phyloP scores from a whole-genome alignment of 2,113 vertebrate species.

The Haliaeetus leucogaster region DNA sequence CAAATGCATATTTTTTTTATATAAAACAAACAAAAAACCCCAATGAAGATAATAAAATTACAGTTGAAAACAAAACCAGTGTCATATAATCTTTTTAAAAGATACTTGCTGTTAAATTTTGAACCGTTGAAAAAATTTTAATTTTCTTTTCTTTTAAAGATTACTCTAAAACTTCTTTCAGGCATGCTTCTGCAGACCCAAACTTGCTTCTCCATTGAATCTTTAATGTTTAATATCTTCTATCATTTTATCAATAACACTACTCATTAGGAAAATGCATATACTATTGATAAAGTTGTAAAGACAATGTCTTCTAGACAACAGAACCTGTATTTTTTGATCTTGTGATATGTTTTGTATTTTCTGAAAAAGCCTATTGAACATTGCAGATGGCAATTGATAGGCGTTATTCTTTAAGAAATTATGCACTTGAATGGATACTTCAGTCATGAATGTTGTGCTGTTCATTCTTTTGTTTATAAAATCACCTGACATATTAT shows the following conservation, averaged over 20 bases:
- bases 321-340: not conserved
- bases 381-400: not conserved
- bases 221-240: not conserved
- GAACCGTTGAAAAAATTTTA: not conserved
- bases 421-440: not conserved
- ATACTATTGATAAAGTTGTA: not conserved
- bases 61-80: not conserved
- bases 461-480: not conserved
- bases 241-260: not conserved
- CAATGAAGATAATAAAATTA: not conserved
- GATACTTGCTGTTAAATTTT: not conserved
- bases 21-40: not conserved
- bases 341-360: not conserved
- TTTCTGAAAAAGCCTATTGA: not conserved
- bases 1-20: not conserved
- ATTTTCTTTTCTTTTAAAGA: not conserved
- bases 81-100: not conserved
- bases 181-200: fast-evolving
- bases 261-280: not conserved
- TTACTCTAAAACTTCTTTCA: not conserved
- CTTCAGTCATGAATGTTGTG: not conserved
- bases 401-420: not conserved
- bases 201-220: not conserved
- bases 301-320: not conserved
- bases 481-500: not conserved